Base-by-base conservation (phyloP, 2,888 invertebrate species). In the Dynastes hyllus region DNA sequence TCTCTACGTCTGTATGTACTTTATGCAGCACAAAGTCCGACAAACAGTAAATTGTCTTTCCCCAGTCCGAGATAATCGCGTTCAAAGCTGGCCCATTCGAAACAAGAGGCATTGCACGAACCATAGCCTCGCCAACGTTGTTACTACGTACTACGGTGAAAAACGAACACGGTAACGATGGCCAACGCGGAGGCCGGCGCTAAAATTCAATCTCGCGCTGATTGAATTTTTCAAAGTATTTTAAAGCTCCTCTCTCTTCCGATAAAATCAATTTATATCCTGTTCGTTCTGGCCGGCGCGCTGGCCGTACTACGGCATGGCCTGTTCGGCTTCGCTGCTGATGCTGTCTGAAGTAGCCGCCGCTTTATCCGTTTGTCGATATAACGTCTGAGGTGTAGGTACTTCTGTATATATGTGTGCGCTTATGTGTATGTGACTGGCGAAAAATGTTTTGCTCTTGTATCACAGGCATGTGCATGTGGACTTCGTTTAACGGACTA, bases 201-300 rank as follows among this genome's bases (percentile, higher is more conserved):
- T 80, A 81, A 81, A 84, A 83, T 83, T 83, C 84, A 83, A 84
- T 84, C 84, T 81, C 76, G 80, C 81, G 82, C 82, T 83, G 84
- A 84, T 85, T 85, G 84, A 83, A 85, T 84, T 85, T 84, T 84
- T 84, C 84, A 80, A 81, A 83, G 82, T 82, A 83, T 84, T 84
- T 85, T 85, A 84, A 85, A 85, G 83, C 84, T 83, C 82, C 50
- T 22, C 55, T 58, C 55, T 58, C 55, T 22, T 81, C 84, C 83
- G 84, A 83, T 83, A 84, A 84, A 84, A 84, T 84, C 84, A 84
- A 84, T 82, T 83, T 83, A 80, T 81, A 82, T 75, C 75, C 75
- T 55, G 77, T 63, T 32, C 61, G 55, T 58, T 58, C 22, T 75
- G 61, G 37, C 75, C 55, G 55, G 29, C 61, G 55, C 22, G 1